Conservation (phyloP, 1,140 invertebrate genomes). For the Caenorhabditis remanei region DNA sequence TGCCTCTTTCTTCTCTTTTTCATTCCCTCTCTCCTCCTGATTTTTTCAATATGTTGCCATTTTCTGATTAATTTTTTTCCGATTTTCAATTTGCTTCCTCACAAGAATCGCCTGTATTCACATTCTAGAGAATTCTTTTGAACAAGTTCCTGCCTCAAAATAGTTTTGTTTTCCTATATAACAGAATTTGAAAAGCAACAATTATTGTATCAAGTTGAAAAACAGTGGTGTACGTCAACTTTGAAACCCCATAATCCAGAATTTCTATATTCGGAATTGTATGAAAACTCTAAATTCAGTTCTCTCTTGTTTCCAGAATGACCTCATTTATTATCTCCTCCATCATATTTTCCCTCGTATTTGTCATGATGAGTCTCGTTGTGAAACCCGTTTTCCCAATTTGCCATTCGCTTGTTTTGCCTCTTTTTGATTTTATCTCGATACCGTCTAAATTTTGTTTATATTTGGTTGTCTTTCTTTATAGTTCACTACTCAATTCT, state of each 20-base stretch:
- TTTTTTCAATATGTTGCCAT: slow-evolving; percentile 37
- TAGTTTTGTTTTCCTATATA: no score
- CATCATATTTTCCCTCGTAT: neutral
- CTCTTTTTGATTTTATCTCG: slow-evolving; percentile 37
- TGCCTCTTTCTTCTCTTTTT: slow-evolving; percentile 8
- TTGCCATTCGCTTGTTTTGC: slow-evolving; percentile 27
- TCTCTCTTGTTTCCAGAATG: neutral
- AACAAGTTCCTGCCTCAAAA: no score
- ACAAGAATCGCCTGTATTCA: no score
- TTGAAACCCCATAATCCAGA: no score
- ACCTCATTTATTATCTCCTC: neutral
- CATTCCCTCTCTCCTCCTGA: neutral
- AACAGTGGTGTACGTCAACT: no score
- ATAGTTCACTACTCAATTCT: slow-evolving; percentile 22
- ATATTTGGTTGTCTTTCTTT: neutral
- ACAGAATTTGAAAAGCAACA: no score
- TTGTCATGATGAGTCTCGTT: neutral
- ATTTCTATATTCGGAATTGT: no score
- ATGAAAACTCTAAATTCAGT: no score
- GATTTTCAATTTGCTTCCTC: slow-evolving; percentile 13
- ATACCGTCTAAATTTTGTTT: slow-evolving; percentile 10
- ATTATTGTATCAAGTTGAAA: no score
- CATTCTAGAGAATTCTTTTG: no score
- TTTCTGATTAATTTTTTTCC: neutral
- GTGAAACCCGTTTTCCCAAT: slow-evolving; percentile 30